Conservation (phyloP, 1,140 invertebrate genomes). For the Apis dorsata region DNA sequence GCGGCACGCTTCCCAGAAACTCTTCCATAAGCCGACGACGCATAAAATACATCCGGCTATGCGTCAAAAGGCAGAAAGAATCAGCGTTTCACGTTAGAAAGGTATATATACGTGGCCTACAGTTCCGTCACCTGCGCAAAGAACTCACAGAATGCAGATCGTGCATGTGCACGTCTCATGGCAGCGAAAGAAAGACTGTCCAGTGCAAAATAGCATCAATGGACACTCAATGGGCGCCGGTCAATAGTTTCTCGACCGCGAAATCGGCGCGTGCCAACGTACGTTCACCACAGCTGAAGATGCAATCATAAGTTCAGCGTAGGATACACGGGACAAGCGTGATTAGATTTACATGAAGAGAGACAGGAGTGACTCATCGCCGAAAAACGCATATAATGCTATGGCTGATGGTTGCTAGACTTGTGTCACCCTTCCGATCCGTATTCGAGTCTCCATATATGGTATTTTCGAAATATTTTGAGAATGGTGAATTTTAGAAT, state of each 20-base stretch:
- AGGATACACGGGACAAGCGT: conserved; percentile 14
- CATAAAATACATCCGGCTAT: conserved; percentile 9
- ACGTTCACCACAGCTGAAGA: conserved; percentile 49
- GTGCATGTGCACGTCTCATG: conserved; percentile 15
- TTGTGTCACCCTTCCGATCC: conserved; percentile 8
- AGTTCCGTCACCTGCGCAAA: conserved; percentile 59
- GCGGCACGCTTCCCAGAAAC: not conserved
- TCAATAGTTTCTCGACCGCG: conserved; percentile 62
- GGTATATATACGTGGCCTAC: conserved; percentile 21
- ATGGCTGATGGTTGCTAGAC: conserved; percentile 12
- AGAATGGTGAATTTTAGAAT: not conserved
- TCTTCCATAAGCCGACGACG: too few relatives aligned
- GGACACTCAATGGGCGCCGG: conserved; percentile 65
- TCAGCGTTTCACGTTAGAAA: not conserved
- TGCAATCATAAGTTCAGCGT: conserved; percentile 52
- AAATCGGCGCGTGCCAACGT: conserved; percentile 50
- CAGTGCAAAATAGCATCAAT: conserved; percentile 56
- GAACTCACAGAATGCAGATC: conserved; percentile 55
- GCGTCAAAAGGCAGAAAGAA: conserved; percentile 26
- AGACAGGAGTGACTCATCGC: conserved; percentile 53
- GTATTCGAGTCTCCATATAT: not conserved
- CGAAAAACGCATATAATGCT: conserved; percentile 54
- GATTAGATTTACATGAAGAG: conserved; percentile 18
- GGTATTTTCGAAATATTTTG: not conserved
- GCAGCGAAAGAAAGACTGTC: conserved; percentile 42